phyloP scores from a whole-genome alignment of 1,140 invertebrate genomes.

The Lucilia cuprina region DNA sequence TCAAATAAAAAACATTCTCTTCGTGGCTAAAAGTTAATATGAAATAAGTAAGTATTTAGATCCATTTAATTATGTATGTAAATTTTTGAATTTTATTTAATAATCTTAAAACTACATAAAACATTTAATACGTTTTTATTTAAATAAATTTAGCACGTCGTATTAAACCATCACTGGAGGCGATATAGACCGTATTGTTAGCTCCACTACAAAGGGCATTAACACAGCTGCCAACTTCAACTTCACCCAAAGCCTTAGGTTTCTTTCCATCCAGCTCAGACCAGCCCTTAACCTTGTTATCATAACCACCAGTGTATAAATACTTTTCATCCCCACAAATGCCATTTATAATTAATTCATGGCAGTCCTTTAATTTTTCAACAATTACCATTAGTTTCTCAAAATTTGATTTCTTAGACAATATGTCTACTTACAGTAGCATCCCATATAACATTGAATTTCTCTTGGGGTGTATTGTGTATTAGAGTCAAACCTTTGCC shows the following conservation, averaged over 20 bases:
- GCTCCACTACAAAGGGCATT: conserved; percentile 52
- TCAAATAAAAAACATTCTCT: no score
- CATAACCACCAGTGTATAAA: conserved; percentile 56
- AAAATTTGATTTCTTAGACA: not conserved
- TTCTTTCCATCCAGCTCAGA: conserved; percentile 44
- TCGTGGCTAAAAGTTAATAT: no score
- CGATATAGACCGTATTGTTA: conserved; percentile 53
- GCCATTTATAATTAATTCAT: conserved; percentile 57
- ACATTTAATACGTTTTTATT: not conserved
- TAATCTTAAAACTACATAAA: not conserved
- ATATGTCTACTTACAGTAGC: conserved; percentile 43
- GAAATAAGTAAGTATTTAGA: no score
- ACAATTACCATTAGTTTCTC: not conserved
- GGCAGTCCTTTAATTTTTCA: conserved; percentile 49
- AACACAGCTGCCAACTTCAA: conserved; percentile 51
- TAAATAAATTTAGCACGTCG: conserved; percentile 51
- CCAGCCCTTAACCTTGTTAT: conserved; percentile 59
- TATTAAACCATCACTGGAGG: conserved; percentile 50
- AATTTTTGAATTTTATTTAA: no score
- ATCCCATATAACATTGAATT: conserved; percentile 49
- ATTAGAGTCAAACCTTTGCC: conserved; percentile 56
- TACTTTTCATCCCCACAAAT: conserved; percentile 50
- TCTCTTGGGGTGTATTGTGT: conserved; percentile 46
- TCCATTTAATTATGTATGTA: no score
- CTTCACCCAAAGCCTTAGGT: conserved; percentile 49